phyloP scores from a whole-genome alignment of 2,888 invertebrate species.

The Nomada goodeniana region DNA sequence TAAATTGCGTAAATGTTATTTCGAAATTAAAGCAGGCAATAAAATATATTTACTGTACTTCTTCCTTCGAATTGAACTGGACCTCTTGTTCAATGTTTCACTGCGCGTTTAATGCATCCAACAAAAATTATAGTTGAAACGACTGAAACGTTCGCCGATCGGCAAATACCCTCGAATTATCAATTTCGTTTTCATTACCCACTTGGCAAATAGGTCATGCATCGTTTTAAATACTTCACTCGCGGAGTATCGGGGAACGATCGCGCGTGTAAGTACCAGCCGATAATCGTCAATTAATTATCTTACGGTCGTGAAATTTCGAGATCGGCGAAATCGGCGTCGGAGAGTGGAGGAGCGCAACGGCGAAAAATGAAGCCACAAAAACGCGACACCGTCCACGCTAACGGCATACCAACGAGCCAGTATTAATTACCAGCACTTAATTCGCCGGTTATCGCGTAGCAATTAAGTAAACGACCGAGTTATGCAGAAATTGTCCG shows the following conservation, averaged over 20 bases:
- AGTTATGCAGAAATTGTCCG: conserved; percentile 24
- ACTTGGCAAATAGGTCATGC: neutral
- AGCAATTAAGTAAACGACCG: conserved; percentile 36
- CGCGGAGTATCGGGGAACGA: neutral
- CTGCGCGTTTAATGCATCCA: too few relatives aligned
- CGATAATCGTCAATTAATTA: conserved; percentile 36
- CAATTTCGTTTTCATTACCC: neutral
- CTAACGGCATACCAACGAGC: conserved; percentile 50
- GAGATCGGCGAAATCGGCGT: conserved; percentile 18
- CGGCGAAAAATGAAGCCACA: conserved; percentile 14
- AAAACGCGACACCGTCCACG: conserved; percentile 21
- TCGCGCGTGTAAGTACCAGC: neutral
- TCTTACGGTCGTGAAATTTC: conserved; percentile 2
- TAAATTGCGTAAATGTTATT: neutral
- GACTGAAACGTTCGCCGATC: neutral
- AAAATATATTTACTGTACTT: too few relatives aligned
- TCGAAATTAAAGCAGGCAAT: neutral
- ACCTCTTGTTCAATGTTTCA: too few relatives aligned
- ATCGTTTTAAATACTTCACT: neutral
- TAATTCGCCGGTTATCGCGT: conserved; percentile 37
- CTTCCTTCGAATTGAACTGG: too few relatives aligned
- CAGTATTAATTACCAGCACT: conserved; percentile 48
- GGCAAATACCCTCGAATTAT: neutral
- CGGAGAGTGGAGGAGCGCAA: neutral
- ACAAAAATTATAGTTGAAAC: too few relatives aligned